Base-by-base conservation (phyloP, 2,113 vertebrate genomes). In the Mirounga angustirostris region DNA sequence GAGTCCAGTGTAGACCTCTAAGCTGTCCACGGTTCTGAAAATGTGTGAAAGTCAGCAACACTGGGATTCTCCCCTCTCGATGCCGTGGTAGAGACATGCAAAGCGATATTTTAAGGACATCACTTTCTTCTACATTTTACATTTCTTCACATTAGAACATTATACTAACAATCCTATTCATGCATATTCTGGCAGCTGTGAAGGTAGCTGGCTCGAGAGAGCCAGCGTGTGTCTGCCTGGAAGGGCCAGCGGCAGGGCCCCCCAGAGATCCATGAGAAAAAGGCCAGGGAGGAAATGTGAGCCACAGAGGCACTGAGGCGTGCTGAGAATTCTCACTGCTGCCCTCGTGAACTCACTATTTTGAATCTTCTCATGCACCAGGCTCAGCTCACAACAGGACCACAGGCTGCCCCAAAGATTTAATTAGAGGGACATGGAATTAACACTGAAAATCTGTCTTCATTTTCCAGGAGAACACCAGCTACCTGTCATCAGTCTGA, bases 41-140 rank as follows among this genome's bases (percentile, higher is more conserved):
- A 7, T 3, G 1, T 0, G 3, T 1, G 13, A 0, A 19, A 0
- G 1, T 8, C 33, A 24, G 6, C 0, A 10, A 33, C 2, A 0
- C 22, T 2, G n/a, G 76, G 21, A 9, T 26, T n/a, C 36, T 50
- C 5, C 56, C 19, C 16, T 5, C 21, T 12, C 0, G 0, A 1
- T 24, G 71, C 24, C 81, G 28, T 0, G 1, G 74, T 5, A 19
- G 56, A 46, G 26, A 85, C 58, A 13, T 0, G 2, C 22, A 4
- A 5, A 54, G 43, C 4, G 21, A 22, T 43, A 3, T 46, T 73
- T 52, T 52, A 30, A 86, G 52, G 36, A 12, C 13, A 7, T 40
- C 16, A 16, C 69, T 84, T 69, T 58, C 52, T 84, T 16, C 46
- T 30, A 1, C 89, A 67, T 63, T 26, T 24, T 50, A 58, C 46